Evolutionary conservation across 2,797 vertebrate genomes (phyloP), one percentile per base, ranked within the genome.

Genomic region (Megalops cyprinoides): DNA sequence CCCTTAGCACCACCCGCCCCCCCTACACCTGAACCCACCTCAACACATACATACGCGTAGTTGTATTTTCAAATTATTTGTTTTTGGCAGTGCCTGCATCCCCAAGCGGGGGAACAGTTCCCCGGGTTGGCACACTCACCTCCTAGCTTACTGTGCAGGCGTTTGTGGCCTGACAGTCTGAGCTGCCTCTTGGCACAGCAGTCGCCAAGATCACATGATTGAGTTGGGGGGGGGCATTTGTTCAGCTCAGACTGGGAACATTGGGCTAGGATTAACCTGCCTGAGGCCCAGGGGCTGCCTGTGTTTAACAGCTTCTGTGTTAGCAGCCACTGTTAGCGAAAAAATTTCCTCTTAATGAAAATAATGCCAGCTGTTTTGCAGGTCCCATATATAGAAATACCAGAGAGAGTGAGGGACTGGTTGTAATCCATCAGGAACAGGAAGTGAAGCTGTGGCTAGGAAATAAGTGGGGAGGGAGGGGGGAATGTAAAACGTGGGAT

Each of bases 301-400:
- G 34, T 34, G 20, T 34, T 83, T 77, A 49, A 74, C 8, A 48
- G 74, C 37, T 51, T n/a, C 55, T 46, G 65, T n/a, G 1, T 77
- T 65, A 69, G 67, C 25, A n/a, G 25, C n/a, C 37, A 31, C 39
- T 31, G 25, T 51, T 44, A 34, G 15, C n/a, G 9, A 53, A 75
- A 56, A 51, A 39, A 20, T 73, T 71, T 39, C 23, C 6, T 74
- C 48, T 23, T 51, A 49, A 56, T 78, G 46, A 31, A 51, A 81
- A 73, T 42, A n/a, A 20, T 79, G 80, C 44, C 74, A 84, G 80
- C 81, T 77, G 80, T 80, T 90, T 84, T 85, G 74, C 78, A 81
- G 83, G 84, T 77, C 67, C 76, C 39, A 81, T 39, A 53, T 31
- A 28, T 49, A 46, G 20, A 80, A 31, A 82, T 28, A 78, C n/a